Conservation (phyloP, 1,140 invertebrate species). For the Drosophila mayri region DNA sequence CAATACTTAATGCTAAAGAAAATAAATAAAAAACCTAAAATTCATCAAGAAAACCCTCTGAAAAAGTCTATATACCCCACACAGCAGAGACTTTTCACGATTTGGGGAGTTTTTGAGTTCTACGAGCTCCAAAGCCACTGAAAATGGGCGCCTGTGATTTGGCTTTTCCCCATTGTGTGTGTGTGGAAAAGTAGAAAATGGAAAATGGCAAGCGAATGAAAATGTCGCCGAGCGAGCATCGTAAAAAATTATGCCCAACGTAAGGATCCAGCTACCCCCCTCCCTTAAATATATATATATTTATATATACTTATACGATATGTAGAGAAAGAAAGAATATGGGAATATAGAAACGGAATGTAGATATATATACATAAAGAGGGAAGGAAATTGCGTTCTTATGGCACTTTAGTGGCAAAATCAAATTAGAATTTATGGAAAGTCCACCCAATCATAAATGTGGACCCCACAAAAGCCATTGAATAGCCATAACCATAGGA, state of each 20-base stretch:
- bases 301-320: slow-evolving; percentile 13
- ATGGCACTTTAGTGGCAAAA: slow-evolving; percentile 83
- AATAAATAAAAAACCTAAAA: background rate
- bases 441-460: slow-evolving; percentile 77
- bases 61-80: slow-evolving; percentile 11
- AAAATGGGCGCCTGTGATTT: slow-evolving; percentile 81
- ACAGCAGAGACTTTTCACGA: slow-evolving; percentile 9
- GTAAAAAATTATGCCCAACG: slow-evolving; percentile 81
- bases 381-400: slow-evolving; percentile 72
- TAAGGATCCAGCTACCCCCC: slow-evolving; percentile 45
- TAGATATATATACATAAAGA: background rate
- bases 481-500: slow-evolving; percentile 62
- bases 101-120: slow-evolving; percentile 21
- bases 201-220: slow-evolving; percentile 72
- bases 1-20: background rate
- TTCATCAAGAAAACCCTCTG: background rate
- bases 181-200: slow-evolving; percentile 67
- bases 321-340: background rate
- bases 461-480: slow-evolving; percentile 45
- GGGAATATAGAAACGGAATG: background rate
- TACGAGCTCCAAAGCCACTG: slow-evolving; percentile 31
- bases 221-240: slow-evolving; percentile 78
- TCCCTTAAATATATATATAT: slow-evolving; percentile 20
- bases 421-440: slow-evolving; percentile 84
- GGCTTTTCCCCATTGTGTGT: slow-evolving; percentile 52